Conservation (phyloP, 1,140 invertebrate genomes). For the Bombus sylvicola region DNA sequence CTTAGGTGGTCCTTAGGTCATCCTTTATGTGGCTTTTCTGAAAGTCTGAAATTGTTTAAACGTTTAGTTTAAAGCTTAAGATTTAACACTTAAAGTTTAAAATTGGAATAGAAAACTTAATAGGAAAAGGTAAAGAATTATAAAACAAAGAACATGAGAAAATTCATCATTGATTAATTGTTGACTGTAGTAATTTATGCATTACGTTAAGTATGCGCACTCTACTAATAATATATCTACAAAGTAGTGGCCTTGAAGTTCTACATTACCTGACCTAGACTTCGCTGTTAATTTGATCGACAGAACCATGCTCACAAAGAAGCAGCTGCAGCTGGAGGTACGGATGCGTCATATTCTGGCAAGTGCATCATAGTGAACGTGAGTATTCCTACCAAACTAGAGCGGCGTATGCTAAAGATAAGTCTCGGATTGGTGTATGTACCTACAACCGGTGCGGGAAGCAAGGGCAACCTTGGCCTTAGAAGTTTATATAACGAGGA, state of each 20-base stretch:
- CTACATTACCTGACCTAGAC: constrained; percentile 16
- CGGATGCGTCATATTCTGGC: not conserved
- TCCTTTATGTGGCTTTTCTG: no score
- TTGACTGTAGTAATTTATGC: no score
- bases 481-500: constrained; percentile 74
- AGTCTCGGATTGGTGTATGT: constrained; percentile 57
- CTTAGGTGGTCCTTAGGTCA: no score
- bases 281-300: constrained; percentile 4
- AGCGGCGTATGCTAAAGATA: constrained; percentile 66
- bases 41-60: no score
- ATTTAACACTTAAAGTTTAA: no score
- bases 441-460: constrained; percentile 57
- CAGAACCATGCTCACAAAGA: not conserved
- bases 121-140: no score
- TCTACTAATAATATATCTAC: not conserved
- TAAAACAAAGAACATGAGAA: no score
- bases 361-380: not conserved
- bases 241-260: not conserved
- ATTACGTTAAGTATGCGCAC: no score
- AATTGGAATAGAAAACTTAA: no score
- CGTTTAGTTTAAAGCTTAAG: no score
- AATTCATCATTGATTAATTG: no score
- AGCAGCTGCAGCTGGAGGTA: not conserved
- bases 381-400: constrained; percentile 65
- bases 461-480: constrained; percentile 74